These are phyloP conservation scores for Drosophila prostipennis DNA, from an alignment of 2,888 invertebrate species.

Conservation along the genomic window DNA sequence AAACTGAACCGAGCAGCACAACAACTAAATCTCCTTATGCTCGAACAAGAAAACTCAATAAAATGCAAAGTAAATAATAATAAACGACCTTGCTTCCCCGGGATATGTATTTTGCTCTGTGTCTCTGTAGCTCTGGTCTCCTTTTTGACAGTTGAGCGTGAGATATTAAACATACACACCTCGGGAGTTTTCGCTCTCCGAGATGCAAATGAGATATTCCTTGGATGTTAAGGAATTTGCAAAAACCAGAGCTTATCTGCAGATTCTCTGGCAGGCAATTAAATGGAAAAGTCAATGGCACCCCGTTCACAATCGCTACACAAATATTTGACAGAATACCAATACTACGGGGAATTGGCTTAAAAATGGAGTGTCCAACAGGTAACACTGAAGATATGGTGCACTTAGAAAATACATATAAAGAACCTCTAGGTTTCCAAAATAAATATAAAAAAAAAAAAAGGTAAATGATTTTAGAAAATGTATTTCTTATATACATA, in stretches of 20 bases:
- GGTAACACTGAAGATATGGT: constrained; percentile 2
- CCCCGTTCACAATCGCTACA: constrained; percentile 20
- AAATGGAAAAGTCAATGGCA: constrained; percentile 25
- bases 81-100: constrained; percentile 68
- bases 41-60: constrained; percentile 59
- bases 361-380: constrained; percentile 15
- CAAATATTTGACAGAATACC: constrained; percentile 28
- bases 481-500: too few species aligned
- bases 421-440: too few species aligned
- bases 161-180: constrained; percentile 54
- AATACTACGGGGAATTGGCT: constrained; percentile 8
- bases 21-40: constrained; percentile 24
- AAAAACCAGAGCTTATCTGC: constrained; percentile 22
- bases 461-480: too few species aligned
- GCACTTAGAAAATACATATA: too few species aligned
- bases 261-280: constrained; percentile 40
- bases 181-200: constrained; percentile 22
- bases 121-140: background rate
- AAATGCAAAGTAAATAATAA: constrained; percentile 74
- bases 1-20: constrained; percentile 33
- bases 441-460: too few species aligned
- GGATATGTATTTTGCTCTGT: constrained; percentile 9
- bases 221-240: constrained; percentile 8
- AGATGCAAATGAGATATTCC: constrained; percentile 36
- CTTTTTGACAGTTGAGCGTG: constrained; percentile 56